A percentile compares a stretch with the other conserved stretches of the same genome.
Conservation (phyloP, 2,113 vertebrate species). For the Oxyura jamaicensis region DNA sequence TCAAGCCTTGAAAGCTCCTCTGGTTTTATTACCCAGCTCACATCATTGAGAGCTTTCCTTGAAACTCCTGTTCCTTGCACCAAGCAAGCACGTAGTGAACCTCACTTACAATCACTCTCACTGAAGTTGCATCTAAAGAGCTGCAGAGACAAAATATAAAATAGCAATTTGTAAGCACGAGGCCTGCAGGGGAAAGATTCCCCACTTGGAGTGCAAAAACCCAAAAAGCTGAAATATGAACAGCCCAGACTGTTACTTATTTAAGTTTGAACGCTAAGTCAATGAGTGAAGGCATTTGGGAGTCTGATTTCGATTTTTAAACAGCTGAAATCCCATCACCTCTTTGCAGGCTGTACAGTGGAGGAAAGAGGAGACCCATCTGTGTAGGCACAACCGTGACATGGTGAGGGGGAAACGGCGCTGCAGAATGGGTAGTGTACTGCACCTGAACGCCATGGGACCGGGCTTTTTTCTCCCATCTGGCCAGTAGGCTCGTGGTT, state of each 20-base stretch:
- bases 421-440: rapidly evolving
- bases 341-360: rapidly evolving
- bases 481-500: background rate
- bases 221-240: background rate
- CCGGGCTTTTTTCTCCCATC: background rate
- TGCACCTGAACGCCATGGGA: background rate
- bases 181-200: background rate
- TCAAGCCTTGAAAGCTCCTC: background rate
- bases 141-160: background rate
- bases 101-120: background rate
- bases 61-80: background rate
- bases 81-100: too few species aligned
- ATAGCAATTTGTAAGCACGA: background rate
- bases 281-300: background rate
- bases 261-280: background rate
- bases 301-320: background rate
- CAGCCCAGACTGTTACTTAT: background rate
- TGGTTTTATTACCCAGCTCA: background rate
- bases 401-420: background rate
- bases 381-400: background rate
- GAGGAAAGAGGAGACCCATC: background rate
- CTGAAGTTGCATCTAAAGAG: background rate
- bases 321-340: background rate
- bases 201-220: background rate
- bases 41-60: background rate